These are phyloP conservation scores for Cervus canadensis DNA, from an alignment of 2,113 vertebrate species.

Conservation along the genomic window DNA sequence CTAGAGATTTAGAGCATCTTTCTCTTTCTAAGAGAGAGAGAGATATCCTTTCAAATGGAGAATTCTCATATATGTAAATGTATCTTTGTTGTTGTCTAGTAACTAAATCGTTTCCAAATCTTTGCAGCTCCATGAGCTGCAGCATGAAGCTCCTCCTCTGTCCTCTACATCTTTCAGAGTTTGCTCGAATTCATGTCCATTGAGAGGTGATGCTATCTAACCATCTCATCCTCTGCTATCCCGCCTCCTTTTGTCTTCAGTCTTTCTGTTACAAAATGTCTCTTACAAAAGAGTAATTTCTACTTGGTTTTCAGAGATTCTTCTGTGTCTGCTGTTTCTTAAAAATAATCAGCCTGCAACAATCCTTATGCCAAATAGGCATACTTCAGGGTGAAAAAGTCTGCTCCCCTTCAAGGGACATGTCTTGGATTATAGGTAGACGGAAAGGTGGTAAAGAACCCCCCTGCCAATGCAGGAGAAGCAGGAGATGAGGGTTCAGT, in stretches of 20 bases:
- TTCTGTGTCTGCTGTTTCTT: neutral
- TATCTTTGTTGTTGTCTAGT: neutral
- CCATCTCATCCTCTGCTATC: neutral
- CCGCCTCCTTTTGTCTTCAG: neutral
- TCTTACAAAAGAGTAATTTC: neutral
- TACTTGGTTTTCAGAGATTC: neutral
- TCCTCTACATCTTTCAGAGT: neutral
- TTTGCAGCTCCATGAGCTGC: neutral
- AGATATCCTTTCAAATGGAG: neutral
- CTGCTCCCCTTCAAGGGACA: neutral
- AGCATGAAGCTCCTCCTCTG: neutral
- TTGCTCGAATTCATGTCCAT: neutral
- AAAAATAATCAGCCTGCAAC: neutral
- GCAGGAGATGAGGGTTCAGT: neutral
- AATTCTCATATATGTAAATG: fast-evolving
- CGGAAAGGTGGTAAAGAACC: neutral
- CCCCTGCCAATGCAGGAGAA: neutral
- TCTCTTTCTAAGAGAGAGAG: neutral
- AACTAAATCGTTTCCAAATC: neutral
- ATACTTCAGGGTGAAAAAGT: neutral
- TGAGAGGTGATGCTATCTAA: neutral
- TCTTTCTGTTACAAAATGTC: neutral
- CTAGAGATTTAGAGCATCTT: neutral
- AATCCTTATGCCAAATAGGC: neutral
- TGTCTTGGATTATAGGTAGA: too few relatives aligned